Evolutionary conservation across 2,888 invertebrate species (phyloP).

Genomic region (Cyrtodaria siliqua): DNA sequence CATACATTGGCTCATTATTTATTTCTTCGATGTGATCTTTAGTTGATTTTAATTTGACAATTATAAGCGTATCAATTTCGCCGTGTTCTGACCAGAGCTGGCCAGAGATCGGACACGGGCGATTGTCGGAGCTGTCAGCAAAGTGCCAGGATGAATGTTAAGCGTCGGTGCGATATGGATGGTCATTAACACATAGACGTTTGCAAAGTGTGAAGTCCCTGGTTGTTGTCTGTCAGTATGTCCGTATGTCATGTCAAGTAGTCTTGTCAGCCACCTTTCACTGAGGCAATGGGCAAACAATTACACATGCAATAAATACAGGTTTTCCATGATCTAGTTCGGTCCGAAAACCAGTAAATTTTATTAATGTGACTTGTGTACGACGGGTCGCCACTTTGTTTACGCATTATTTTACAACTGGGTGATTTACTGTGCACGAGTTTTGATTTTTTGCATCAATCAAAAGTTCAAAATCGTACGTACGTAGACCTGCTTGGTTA

Average conservation of each 20-base stretch:
- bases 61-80: constrained; percentile 53
- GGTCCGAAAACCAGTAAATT: too few relatives aligned
- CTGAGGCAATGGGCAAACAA: constrained; percentile 31
- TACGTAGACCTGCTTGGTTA: too few relatives aligned
- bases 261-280: constrained; percentile 36
- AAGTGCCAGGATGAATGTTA: constrained; percentile 52
- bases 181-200: constrained; percentile 60
- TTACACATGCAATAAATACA: constrained; percentile 39
- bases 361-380: neutral
- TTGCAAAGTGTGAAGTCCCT: constrained; percentile 48
- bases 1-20: neutral
- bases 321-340: constrained; percentile 3
- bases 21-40: constrained; percentile 25
- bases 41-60: constrained; percentile 64
- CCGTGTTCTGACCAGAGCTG: constrained; percentile 20
- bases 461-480: too few relatives aligned
- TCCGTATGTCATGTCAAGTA: constrained; percentile 57
- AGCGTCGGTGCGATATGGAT: constrained; percentile 62
- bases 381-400: neutral
- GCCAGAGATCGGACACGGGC: constrained; percentile 35
- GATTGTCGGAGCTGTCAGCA: constrained; percentile 58
- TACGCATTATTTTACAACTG: constrained; percentile 1
- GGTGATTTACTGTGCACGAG: too few relatives aligned
- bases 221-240: constrained; percentile 55
- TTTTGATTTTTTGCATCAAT: too few relatives aligned